These are phyloP conservation scores for Coecobrya sp. DNA, from an alignment of 2,888 invertebrate genomes.

Conservation along the genomic window DNA sequence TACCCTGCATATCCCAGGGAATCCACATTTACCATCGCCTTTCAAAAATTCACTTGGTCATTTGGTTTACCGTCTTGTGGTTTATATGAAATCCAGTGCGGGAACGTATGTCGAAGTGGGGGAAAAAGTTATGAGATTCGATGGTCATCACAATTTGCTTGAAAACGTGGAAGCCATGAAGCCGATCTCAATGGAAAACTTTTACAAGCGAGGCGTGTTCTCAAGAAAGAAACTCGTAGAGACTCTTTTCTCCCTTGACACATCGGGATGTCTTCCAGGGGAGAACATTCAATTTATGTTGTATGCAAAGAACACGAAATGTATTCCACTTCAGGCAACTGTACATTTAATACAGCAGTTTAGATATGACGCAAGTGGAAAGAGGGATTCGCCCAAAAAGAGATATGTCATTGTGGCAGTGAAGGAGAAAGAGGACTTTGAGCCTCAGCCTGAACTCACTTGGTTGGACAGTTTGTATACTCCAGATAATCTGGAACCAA, in stretches of 20 bases:
- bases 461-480: slow-evolving; percentile 58
- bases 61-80: slow-evolving; percentile 64
- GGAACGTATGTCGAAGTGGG: slow-evolving; percentile 59
- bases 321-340: slow-evolving; percentile 59
- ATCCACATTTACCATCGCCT: slow-evolving; percentile 64
- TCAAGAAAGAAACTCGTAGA: slow-evolving; percentile 61
- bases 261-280: slow-evolving; percentile 64
- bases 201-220: slow-evolving; percentile 68
- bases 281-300: slow-evolving; percentile 71
- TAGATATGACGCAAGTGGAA: slow-evolving; percentile 70
- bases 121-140: slow-evolving; percentile 68
- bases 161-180: slow-evolving; percentile 59
- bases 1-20: slow-evolving; percentile 63
- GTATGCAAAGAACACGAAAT: slow-evolving; percentile 66
- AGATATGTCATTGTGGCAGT: slow-evolving; percentile 11
- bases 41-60: slow-evolving; percentile 60
- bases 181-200: slow-evolving; percentile 53
- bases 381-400: slow-evolving; percentile 60
- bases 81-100: slow-evolving; percentile 61
- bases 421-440: slow-evolving; percentile 64
- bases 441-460: slow-evolving; percentile 64
- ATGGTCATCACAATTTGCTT: slow-evolving; percentile 67
- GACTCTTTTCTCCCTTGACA: slow-evolving; percentile 52
- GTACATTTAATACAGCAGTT: slow-evolving; percentile 61
- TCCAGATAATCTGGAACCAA: slow-evolving; percentile 59